Evolutionary conservation across 1,140 invertebrate species (phyloP).

Genomic region (Bicyclus anynana): DNA sequence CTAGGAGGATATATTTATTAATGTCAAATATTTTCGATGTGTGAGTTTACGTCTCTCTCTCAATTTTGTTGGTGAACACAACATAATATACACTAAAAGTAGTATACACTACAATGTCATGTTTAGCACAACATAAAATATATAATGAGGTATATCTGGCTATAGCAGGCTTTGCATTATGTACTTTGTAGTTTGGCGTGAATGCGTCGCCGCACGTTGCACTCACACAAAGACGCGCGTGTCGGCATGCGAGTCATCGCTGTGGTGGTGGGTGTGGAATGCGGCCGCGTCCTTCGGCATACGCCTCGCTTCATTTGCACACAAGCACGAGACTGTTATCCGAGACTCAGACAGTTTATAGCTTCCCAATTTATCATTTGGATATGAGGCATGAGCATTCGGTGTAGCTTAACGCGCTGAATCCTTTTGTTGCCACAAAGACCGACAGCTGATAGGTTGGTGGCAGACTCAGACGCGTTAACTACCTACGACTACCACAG

Average conservation of each 20-base stretch:
- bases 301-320: slow-evolving; percentile 66
- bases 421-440: slow-evolving; percentile 18
- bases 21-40: too few species aligned
- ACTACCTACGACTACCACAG: too few species aligned
- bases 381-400: slow-evolving; percentile 43
- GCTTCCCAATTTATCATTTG: slow-evolving; percentile 63
- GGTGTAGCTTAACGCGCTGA: slow-evolving; percentile 13
- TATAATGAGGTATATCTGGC: too few species aligned
- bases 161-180: too few species aligned
- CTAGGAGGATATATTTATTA: too few species aligned
- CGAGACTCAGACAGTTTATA: slow-evolving; percentile 58
- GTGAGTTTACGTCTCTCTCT: too few species aligned
- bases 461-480: too few species aligned
- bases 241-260: slow-evolving; percentile 63
- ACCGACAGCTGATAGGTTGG: too few species aligned
- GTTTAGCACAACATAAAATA: too few species aligned
- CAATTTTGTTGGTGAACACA: too few species aligned
- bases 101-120: too few species aligned
- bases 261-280: slow-evolving; percentile 62
- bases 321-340: slow-evolving; percentile 42
- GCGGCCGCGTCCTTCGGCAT: slow-evolving; percentile 69
- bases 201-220: slow-evolving; percentile 36
- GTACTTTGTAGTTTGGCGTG: slow-evolving; percentile 38
- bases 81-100: too few species aligned
- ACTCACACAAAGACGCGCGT: slow-evolving; percentile 39